phyloP scores from a whole-genome alignment of 2,113 vertebrate species.

The Centropus bengalensis region DNA sequence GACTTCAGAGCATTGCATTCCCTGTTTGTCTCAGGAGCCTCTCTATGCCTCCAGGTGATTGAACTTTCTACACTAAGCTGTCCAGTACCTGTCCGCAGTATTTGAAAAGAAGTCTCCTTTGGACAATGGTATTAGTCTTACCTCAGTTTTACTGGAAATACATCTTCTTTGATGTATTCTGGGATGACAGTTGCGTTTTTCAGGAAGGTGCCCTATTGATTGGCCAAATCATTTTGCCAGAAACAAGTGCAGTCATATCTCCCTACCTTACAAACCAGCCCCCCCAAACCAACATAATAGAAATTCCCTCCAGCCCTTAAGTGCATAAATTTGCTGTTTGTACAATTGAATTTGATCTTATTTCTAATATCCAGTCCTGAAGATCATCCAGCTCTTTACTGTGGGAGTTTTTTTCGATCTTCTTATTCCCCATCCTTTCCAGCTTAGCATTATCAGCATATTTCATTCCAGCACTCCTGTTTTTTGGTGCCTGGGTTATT shows the following conservation, averaged over 20 bases:
- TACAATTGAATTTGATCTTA: conserved; percentile 1
- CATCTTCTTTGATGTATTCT: not conserved
- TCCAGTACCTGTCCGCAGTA: not conserved
- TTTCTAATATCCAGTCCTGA: conserved; percentile 1
- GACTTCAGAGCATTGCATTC: not conserved
- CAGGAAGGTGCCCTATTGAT: conserved; percentile 47
- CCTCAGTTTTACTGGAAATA: conserved; percentile 20
- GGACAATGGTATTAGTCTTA: conserved; percentile 23
- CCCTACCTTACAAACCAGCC: not conserved
- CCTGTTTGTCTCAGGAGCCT: not conserved
- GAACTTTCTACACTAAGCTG: not conserved
- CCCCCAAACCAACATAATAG: not conserved
- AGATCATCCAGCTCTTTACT: not conserved
- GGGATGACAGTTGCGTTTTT: conserved; percentile 21
- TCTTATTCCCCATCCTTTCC: not conserved
- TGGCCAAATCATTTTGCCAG: conserved; percentile 29
- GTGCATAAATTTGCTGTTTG: conserved; percentile 33
- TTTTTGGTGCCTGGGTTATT: not conserved
- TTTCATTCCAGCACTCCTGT: not conserved
- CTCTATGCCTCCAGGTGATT: not conserved
- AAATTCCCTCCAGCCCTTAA: conserved; percentile 36
- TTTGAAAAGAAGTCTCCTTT: conserved; percentile 20
- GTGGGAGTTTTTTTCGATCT: not conserved
- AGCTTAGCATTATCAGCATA: not conserved
- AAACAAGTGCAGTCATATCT: not conserved